These are phyloP conservation scores for Ascidia mentula DNA, from an alignment of 23 tunicate species.

Conservation along the genomic window DNA sequence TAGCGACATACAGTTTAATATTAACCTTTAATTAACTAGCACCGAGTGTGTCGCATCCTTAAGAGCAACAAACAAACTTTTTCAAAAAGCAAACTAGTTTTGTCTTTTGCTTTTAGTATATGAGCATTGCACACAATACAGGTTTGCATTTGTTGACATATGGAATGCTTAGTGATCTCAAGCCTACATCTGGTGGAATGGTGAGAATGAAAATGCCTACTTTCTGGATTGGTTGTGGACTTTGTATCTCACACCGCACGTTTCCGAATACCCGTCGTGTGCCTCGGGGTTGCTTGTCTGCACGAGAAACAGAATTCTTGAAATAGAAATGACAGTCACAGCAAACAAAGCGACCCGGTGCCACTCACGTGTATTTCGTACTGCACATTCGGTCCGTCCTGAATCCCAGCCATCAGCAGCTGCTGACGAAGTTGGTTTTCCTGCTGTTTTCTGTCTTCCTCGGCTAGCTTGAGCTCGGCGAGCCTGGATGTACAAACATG, in stretches of 20 bases:
- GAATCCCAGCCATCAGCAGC: conserved; percentile 39
- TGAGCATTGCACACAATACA: no score
- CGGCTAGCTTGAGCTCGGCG: conserved; percentile 80
- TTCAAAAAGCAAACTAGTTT: no score
- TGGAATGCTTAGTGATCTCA: no score
- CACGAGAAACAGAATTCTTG: neutral
- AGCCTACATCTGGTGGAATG: no score
- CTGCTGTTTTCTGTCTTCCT: conserved; percentile 66
- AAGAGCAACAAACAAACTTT: no score
- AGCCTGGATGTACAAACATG: conserved; percentile 15
- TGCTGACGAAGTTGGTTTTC: conserved; percentile 65
- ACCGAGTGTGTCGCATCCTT: no score
- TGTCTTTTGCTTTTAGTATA: no score
- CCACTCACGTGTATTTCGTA: conserved; percentile 34
- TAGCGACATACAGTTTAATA: no score
- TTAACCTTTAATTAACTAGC: no score
- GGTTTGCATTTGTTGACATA: no score
- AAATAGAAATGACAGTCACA: neutral
- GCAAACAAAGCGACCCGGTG: neutral
- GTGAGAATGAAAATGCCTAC: conserved; percentile 41
- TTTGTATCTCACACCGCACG: conserved; percentile 70
- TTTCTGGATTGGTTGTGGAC: conserved; percentile 48
- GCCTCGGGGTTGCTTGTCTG: conserved; percentile 14
- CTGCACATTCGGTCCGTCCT: conserved; percentile 37
- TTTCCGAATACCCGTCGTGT: conserved; percentile 53